Evolutionary conservation across 2,888 invertebrate species (phyloP).

Genomic region (Thereva unica): DNA sequence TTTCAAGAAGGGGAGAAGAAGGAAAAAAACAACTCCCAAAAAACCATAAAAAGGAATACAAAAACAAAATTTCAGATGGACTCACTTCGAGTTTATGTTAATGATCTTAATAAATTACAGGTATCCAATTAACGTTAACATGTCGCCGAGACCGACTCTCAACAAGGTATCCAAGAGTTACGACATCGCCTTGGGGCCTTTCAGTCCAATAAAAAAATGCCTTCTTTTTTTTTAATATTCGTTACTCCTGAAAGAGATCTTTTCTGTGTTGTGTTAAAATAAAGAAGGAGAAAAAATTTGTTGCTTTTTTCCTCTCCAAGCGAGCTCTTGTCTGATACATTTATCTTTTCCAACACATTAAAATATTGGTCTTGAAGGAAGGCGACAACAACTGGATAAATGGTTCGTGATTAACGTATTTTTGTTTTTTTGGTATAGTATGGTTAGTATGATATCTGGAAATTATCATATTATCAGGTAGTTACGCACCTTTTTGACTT

Average conservation of each 20-base stretch:
- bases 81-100: slow-evolving; percentile 36
- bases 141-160: slow-evolving; percentile 16
- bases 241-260: no score
- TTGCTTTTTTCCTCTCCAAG: not conserved
- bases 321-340: not conserved
- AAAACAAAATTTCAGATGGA: slow-evolving; percentile 11
- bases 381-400: slow-evolving; percentile 27
- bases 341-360: slow-evolving; percentile 10
- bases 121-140: slow-evolving; percentile 38
- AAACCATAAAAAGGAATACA: no score
- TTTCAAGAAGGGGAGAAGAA: no score
- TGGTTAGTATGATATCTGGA: no score
- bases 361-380: slow-evolving; percentile 7
- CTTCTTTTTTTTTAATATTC: no score
- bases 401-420: slow-evolving; percentile 12
- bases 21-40: no score
- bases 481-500: no score
- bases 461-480: no score
- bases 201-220: no score
- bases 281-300: no score
- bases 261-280: no score
- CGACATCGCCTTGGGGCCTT: slow-evolving; percentile 5
- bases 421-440: not conserved
- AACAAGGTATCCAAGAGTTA: slow-evolving; percentile 19
- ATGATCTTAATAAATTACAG: slow-evolving; percentile 39